Evolutionary conservation across 2,888 invertebrate species (phyloP).

Genomic region (Polyploca ridens): DNA sequence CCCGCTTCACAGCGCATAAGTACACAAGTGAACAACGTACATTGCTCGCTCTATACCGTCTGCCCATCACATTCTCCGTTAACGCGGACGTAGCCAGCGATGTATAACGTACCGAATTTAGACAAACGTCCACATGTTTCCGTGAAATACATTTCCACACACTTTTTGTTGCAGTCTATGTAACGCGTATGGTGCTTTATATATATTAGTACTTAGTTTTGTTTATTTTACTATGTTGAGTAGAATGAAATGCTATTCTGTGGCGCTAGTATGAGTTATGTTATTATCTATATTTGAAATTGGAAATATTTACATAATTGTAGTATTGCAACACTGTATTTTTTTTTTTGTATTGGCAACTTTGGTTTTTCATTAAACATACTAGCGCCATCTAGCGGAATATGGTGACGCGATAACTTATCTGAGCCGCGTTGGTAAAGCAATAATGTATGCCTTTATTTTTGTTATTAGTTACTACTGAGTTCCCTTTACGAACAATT

Average conservation of each 20-base stretch:
- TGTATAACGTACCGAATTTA: constrained; percentile 67
- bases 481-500: constrained; percentile 32
- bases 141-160: constrained; percentile 22
- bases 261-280: constrained; percentile 11
- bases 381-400: constrained; percentile 1
- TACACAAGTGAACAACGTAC: constrained; percentile 32
- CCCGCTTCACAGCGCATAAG: constrained; percentile 21
- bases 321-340: too few relatives aligned
- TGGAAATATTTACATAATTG: too few relatives aligned
- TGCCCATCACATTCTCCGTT: constrained; percentile 30
- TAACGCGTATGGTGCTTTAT: constrained; percentile 76
- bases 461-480: constrained; percentile 32
- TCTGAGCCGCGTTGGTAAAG: constrained; percentile 44
- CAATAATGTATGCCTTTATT: constrained; percentile 55
- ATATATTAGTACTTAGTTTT: constrained; percentile 53
- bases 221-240: constrained; percentile 34
- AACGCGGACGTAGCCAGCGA: constrained; percentile 47
- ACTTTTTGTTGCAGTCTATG: constrained; percentile 67
- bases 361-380: neutral
- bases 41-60: constrained; percentile 42
- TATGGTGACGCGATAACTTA: neutral
- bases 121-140: constrained; percentile 58
- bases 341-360: too few relatives aligned
- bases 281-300: neutral
- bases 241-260: constrained; percentile 13